Conservation (phyloP, 2,797 vertebrate genomes). For the Notoglanidium macrostoma region DNA sequence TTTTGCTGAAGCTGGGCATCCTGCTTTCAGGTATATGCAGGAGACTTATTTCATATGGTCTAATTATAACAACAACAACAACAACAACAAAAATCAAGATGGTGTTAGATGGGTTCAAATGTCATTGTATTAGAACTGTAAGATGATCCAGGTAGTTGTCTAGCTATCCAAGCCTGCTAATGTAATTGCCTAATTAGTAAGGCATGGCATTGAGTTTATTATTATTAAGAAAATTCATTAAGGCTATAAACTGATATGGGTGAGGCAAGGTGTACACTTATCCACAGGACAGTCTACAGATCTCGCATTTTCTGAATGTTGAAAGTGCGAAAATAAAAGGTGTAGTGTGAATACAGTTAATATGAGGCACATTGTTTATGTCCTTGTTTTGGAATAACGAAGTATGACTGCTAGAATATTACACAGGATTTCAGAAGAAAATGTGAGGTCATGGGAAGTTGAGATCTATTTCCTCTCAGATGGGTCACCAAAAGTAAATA, state of each 20-base stretch:
- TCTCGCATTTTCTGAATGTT: background rate
- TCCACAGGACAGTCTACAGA: too few relatives aligned
- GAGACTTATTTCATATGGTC: background rate
- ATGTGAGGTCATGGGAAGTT: too few relatives aligned
- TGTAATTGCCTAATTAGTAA: background rate
- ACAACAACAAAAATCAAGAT: background rate
- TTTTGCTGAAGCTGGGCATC: conserved; percentile 81
- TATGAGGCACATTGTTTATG: background rate
- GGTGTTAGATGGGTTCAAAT: background rate
- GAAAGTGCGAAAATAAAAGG: background rate
- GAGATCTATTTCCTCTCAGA: background rate
- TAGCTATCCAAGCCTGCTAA: background rate
- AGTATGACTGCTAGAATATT: background rate
- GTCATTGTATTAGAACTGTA: background rate
- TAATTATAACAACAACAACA: background rate
- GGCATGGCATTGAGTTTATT: background rate
- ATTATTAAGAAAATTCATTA: background rate
- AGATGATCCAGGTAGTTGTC: background rate
- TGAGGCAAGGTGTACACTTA: background rate
- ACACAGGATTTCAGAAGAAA: background rate
- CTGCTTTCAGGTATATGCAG: conserved; percentile 62
- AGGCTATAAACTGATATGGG: too few relatives aligned
- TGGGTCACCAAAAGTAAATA: background rate
- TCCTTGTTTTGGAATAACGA: background rate
- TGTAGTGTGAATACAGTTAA: background rate